Evolutionary conservation across 2,888 invertebrate genomes (phyloP), one percentile per base, ranked within the genome.

Genomic region (Drosophila recens): DNA sequence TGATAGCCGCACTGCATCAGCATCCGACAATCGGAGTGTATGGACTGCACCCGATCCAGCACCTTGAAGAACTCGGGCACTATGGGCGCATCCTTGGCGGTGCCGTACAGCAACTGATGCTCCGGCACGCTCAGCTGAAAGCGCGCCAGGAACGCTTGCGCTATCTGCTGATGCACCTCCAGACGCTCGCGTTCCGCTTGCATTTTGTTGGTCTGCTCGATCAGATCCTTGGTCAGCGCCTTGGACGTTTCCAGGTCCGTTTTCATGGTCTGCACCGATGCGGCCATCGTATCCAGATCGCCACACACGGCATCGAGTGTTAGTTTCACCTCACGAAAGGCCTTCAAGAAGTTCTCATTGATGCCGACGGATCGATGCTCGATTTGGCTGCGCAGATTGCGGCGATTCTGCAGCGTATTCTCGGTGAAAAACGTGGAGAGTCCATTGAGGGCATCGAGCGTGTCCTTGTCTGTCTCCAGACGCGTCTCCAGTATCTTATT

Each of bases 201-300:
- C 65, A 99, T 94, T 85, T 96, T 95, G 33, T 96, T 97, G 3
- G 99, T 98, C 93, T 98, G 97, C 70, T 96, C 96, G 67, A 99
- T 97, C 17, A 99, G 94, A 89, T 98, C 97, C 77, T 96, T n/a
- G n/a, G n/a, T n/a, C n/a, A n/a, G n/a, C n/a, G n/a, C n/a, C n/a
- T n/a, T 97, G 0, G 97, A 96, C 75, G 95, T 95, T 91, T 97
- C 96, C 61, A 99, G 93, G 90, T 97, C 95, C 49, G 94, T 94
- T 2, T 97, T 97, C 98, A 99, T 98, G 76, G 97, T 96, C 82
- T 96, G 95, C n/a, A 99, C 97, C 58, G n/a, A 96, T 51, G n/a
- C n/a, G n/a, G n/a, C 96, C 95, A 99, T 96, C 8, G 95, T 95
- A 68, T 94, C 93, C 17, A 98, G 95, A 91, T 98, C 97, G 69